phyloP scores from a whole-genome alignment of 2,888 invertebrate species.

The Gryllus longicercus region DNA sequence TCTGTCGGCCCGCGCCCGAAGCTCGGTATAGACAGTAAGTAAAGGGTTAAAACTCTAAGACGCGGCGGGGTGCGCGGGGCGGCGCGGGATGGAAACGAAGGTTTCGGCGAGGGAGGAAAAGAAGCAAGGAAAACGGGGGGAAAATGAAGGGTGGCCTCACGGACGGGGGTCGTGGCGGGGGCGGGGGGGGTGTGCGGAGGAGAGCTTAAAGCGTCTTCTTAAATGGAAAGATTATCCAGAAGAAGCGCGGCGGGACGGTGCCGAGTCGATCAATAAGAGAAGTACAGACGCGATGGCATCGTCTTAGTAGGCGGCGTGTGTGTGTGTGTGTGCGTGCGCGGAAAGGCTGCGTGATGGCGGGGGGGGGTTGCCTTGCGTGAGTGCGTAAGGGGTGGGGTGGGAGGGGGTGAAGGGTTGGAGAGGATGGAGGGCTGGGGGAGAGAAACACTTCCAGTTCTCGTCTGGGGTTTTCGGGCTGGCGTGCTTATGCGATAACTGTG shows the following conservation, averaged over 20 bases:
- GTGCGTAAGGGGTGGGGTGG: too few species aligned
- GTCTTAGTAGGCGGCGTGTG: too few species aligned
- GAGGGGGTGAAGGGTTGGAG: too few species aligned
- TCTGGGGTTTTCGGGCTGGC: too few species aligned
- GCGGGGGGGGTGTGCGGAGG: background rate
- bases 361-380: too few species aligned
- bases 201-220: constrained; percentile 35
- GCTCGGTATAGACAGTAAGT: constrained; percentile 17
- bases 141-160: background rate
- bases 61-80: background rate
- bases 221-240: constrained; percentile 37
- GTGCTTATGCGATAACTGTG: too few species aligned
- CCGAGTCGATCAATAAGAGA: constrained; percentile 9
- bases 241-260: background rate
- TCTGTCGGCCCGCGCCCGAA: constrained; percentile 5
- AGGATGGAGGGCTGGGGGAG: too few species aligned
- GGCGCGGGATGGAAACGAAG: background rate
- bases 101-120: background rate
- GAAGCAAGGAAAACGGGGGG: background rate
- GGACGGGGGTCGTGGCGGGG: background rate
- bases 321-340: too few species aligned
- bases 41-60: constrained; percentile 17
- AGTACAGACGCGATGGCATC: background rate
- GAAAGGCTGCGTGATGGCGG: too few species aligned
- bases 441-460: too few species aligned